Base-by-base conservation (phyloP, 53 echinoderm and acorn worm species). In the Paracentrotus lividus region DNA sequence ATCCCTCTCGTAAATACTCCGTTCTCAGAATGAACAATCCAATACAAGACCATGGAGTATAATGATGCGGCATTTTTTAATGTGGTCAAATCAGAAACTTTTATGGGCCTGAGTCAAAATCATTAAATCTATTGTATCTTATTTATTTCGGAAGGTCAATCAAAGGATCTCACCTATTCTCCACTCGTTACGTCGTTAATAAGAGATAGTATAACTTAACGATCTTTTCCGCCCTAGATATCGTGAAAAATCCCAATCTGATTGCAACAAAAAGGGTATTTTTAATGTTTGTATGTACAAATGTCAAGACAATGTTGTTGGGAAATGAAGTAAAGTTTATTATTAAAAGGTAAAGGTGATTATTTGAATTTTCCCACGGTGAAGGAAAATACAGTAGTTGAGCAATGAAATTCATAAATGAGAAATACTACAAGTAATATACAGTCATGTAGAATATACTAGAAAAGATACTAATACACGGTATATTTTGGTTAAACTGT, bases 51-150 rank as follows among this genome's bases (percentile, higher is more conserved):
- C 44, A 81, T 81, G 9, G 3, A 32, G 3, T 45, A 27, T n/a
- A n/a, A n/a, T 81, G 26, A 81, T 49, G 27, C 81, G 49, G 47
- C 14, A 16, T 78, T 81, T 77, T 81, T 81, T 2, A n/a, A 81
- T 23, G 81, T 81, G 81, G 81, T 81, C 81, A 81, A 81, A 81
- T 45, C 27, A 44, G 47, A 64, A 81, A 23, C 81, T 47, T 77
- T 81, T 81, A 81, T 81, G 7, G 16, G 47, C 47, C 81, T 81
- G 81, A 81, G 44, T 81, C 81, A 81, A 81, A 47, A 81, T 81
- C 81, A 81, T 13, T 8, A 27, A 44, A 47, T 44, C 7, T 23
- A 45, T 1, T 81, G 26, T 81, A 81, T 47, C 81, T 10, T 47
- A 1, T n/a, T 81, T 18, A 14, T 7, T 8, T 45, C 81, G 42